Conservation (phyloP, 1,140 invertebrate species). For the Manduca sexta region DNA sequence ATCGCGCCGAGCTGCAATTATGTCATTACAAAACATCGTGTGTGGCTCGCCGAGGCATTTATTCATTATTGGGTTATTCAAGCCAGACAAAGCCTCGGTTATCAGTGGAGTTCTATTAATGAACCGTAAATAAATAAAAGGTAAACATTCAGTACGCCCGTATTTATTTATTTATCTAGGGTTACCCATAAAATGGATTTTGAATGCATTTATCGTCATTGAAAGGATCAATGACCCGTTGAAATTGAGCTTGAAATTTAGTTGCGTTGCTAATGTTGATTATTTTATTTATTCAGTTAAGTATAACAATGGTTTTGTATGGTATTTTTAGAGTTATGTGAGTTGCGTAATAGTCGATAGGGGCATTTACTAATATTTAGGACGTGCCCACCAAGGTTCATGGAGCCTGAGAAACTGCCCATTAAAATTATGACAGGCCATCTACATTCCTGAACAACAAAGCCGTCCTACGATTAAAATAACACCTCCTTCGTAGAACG, state of each 20-base stretch:
- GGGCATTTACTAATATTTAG: conserved; percentile 52
- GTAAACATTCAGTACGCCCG: conserved; percentile 10
- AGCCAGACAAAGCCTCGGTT: background rate
- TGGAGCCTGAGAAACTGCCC: conserved; percentile 51
- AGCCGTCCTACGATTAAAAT: conserved; percentile 66
- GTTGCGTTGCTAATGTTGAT: too few relatives aligned
- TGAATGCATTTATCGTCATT: too few relatives aligned
- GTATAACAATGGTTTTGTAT: too few relatives aligned
- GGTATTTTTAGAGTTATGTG: too few relatives aligned
- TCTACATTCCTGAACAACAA: conserved; percentile 70
- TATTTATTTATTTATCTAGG: background rate
- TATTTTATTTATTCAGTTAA: conserved; percentile 1
- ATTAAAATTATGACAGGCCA: conserved; percentile 69
- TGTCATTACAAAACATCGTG: conserved; percentile 16
- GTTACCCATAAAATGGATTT: too few relatives aligned
- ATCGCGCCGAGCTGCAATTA: conserved; percentile 4
- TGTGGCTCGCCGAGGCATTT: conserved; percentile 7
- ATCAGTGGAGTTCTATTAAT: conserved; percentile 5
- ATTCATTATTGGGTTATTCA: conserved; percentile 10
- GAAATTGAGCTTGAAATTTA: too few relatives aligned
- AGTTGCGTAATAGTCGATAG: too few relatives aligned
- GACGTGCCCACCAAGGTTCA: conserved; percentile 35
- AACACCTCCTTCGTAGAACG: conserved; percentile 68
- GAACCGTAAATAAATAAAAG: conserved; percentile 13
- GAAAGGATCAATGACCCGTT: too few relatives aligned